Conservation (phyloP, 2,113 vertebrate genomes). For the Vulpes vulpes region DNA sequence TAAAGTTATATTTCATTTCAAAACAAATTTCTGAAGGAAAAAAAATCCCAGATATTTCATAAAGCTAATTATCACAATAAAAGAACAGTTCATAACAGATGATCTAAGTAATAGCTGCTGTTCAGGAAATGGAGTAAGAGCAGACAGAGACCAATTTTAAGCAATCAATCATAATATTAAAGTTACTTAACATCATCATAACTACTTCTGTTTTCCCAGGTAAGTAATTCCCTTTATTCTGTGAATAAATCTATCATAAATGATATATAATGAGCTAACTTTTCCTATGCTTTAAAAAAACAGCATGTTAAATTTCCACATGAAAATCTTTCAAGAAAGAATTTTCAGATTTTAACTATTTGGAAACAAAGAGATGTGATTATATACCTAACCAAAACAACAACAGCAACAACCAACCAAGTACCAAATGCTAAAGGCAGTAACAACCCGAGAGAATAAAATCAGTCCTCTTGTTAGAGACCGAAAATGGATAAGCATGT, state of each 20-base stretch:
- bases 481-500: neutral
- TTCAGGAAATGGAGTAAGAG: slow-evolving; percentile 15
- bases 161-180: neutral
- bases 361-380: neutral
- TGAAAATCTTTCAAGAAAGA: neutral
- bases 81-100: neutral
- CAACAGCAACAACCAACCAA: neutral
- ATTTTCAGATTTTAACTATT: slow-evolving; percentile 3
- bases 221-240: neutral
- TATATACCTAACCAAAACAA: neutral
- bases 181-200: slow-evolving; percentile 28
- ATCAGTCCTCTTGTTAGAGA: neutral
- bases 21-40: slow-evolving; percentile 54
- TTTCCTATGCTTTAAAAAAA: neutral
- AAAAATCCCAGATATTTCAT: neutral
- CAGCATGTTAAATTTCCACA: neutral
- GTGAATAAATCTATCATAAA: neutral
- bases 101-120: slow-evolving; percentile 21
- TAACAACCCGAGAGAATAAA: slow-evolving; percentile 16
- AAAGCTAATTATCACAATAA: slow-evolving; percentile 19
- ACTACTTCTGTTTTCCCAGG: neutral
- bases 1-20: slow-evolving; percentile 45
- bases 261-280: neutral
- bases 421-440: neutral
- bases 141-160: neutral